phyloP scores from a whole-genome alignment of 1,140 invertebrate species.

The Penaeus vannamei region DNA sequence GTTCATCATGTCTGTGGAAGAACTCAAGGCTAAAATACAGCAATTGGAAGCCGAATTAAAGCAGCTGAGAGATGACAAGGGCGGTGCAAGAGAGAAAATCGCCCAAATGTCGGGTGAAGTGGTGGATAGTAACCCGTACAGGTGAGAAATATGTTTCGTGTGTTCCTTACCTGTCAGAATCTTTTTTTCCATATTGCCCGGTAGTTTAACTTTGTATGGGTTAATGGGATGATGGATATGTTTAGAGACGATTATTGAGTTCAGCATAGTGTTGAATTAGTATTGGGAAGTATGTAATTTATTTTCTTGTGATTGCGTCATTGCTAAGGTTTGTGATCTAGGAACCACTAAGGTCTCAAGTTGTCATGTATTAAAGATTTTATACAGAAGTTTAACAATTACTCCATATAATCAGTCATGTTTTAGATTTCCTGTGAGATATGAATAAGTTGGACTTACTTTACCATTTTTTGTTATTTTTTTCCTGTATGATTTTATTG shows the following conservation, averaged over 20 bases:
- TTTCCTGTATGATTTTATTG: too few relatives aligned
- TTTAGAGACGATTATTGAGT: not conserved
- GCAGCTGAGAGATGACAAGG: slow-evolving; percentile 71
- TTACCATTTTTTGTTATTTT: too few relatives aligned
- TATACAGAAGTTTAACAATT: too few relatives aligned
- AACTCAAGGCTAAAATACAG: slow-evolving; percentile 73
- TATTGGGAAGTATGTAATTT: too few relatives aligned
- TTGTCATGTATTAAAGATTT: too few relatives aligned
- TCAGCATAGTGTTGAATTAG: too few relatives aligned
- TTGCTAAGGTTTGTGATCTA: too few relatives aligned
- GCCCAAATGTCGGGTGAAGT: slow-evolving; percentile 90
- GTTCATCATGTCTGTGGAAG: slow-evolving; percentile 68
- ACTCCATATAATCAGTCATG: too few relatives aligned
- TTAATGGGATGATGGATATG: not conserved
- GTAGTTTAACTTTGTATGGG: slow-evolving; percentile 3
- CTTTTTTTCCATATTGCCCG: slow-evolving; percentile 14
- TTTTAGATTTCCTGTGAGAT: too few relatives aligned
- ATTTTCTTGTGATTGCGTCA: too few relatives aligned
- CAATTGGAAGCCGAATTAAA: slow-evolving; percentile 77
- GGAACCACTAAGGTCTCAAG: too few relatives aligned
- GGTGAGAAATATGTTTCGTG: slow-evolving; percentile 75
- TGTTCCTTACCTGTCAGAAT: not conserved
- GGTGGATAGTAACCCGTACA: slow-evolving; percentile 99
- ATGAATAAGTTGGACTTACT: too few relatives aligned
- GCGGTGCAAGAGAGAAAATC: slow-evolving; percentile 76